Percentiles rank a stretch among this genome's conserved stretches.
Evolutionary conservation across 2,888 invertebrate genomes (phyloP).

Genomic region (Oxyteleia sp.): DNA sequence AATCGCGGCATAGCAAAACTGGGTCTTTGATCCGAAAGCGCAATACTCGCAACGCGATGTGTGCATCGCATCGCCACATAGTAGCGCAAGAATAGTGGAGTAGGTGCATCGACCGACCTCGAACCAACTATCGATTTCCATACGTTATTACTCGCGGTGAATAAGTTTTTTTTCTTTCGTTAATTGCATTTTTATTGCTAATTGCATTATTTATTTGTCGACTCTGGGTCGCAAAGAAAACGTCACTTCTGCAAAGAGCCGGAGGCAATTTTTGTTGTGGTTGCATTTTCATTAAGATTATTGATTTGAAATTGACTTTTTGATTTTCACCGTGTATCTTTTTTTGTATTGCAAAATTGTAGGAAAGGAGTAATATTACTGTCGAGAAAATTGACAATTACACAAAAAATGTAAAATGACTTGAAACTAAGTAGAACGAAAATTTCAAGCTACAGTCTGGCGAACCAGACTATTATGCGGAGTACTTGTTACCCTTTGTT

Average conservation of each 20-base stretch:
- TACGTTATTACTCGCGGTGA: conserved; percentile 36
- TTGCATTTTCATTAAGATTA: too few relatives aligned
- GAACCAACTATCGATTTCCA: conserved; percentile 64
- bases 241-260: neutral
- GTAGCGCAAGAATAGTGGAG: conserved; percentile 40
- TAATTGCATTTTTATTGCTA: conserved; percentile 52
- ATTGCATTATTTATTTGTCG: conserved; percentile 25
- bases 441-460: too few relatives aligned
- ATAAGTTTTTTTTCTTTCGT: conserved; percentile 35
- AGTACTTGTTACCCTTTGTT: too few relatives aligned
- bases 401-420: too few relatives aligned
- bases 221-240: neutral
- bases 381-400: too few relatives aligned
- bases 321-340: too few relatives aligned
- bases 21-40: conserved; percentile 66
- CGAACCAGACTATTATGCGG: too few relatives aligned
- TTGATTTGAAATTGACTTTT: too few relatives aligned
- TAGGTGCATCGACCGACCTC: conserved; percentile 64
- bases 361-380: too few relatives aligned
- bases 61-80: conserved; percentile 41
- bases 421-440: too few relatives aligned
- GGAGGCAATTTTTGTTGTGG: too few relatives aligned
- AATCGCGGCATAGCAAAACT: conserved; percentile 48
- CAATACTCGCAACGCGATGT: conserved; percentile 21
- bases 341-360: too few relatives aligned